A percentile compares a stretch with the other conserved stretches of the same genome.
phyloP scores from a whole-genome alignment of 2,797 vertebrate genomes.

The Myotis vivesi region DNA sequence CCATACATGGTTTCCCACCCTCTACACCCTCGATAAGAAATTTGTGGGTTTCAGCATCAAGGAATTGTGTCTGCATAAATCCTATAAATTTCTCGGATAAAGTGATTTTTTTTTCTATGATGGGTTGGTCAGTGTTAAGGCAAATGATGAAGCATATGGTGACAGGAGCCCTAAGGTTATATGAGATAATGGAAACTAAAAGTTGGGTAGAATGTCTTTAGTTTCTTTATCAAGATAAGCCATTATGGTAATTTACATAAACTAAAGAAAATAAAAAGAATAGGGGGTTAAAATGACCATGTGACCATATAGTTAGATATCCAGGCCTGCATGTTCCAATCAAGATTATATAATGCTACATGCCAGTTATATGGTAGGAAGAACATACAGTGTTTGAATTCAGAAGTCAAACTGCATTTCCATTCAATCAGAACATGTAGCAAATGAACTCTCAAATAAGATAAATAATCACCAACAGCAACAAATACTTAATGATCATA shows the following conservation, averaged over 20 bases:
- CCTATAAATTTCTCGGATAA: neutral
- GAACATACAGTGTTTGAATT: neutral
- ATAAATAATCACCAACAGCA: neutral
- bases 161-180: neutral
- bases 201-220: neutral
- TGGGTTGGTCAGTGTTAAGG: neutral
- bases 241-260: neutral
- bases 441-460: neutral
- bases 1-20: neutral
- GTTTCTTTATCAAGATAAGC: neutral
- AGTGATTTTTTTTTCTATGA: neutral
- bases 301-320: neutral
- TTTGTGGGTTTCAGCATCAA: neutral
- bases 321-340: neutral
- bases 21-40: neutral
- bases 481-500: neutral
- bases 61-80: neutral
- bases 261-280: neutral
- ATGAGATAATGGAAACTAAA: neutral
- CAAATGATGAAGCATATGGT: neutral
- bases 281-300: neutral
- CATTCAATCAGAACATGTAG: neutral
- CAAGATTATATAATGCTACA: neutral
- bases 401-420: neutral
- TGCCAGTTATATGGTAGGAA: neutral